A percentile compares a stretch with the other conserved stretches of the same genome.
Evolutionary conservation across 2,888 invertebrate genomes (phyloP).

Genomic region (Ganaspis brasiliensis): DNA sequence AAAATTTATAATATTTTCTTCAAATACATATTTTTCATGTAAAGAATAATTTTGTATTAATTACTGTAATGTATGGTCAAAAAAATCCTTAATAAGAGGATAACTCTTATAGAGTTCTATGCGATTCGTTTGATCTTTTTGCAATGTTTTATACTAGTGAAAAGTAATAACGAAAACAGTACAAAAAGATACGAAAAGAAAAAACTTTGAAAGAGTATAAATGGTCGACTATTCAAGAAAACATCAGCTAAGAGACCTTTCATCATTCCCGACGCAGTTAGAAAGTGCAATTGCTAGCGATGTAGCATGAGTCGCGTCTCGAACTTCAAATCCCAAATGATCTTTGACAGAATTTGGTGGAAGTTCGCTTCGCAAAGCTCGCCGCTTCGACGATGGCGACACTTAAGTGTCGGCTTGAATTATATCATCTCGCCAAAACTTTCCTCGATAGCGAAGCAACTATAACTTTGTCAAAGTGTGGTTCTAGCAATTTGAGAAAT

Average conservation of each 20-base stretch:
- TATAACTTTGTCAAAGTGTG: slow-evolving; percentile 24
- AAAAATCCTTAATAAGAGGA: too few species aligned
- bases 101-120: too few species aligned
- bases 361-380: slow-evolving; percentile 35
- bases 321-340: slow-evolving; percentile 42
- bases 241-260: slow-evolving; percentile 5
- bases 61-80: too few species aligned
- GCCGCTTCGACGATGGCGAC: slow-evolving; percentile 9
- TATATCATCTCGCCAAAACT: slow-evolving; percentile 31
- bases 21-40: too few species aligned
- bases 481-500: slow-evolving; percentile 13
- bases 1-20: too few species aligned
- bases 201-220: slow-evolving; percentile 2
- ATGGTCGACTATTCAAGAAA: slow-evolving; percentile 1
- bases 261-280: slow-evolving; percentile 3
- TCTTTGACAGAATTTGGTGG: slow-evolving; percentile 33
- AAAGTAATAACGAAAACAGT: too few species aligned
- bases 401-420: slow-evolving; percentile 30
- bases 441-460: slow-evolving; percentile 24
- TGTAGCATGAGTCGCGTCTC: slow-evolving; percentile 7
- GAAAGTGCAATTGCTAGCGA: slow-evolving; percentile 31
- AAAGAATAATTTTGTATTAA: too few species aligned
- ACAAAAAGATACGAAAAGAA: background rate
- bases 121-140: too few species aligned
- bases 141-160: too few species aligned